Evolutionary conservation across 2,113 vertebrate genomes (phyloP), one percentile per base, ranked within the genome.

Genomic region (Cyprinodon brontotheroides): DNA sequence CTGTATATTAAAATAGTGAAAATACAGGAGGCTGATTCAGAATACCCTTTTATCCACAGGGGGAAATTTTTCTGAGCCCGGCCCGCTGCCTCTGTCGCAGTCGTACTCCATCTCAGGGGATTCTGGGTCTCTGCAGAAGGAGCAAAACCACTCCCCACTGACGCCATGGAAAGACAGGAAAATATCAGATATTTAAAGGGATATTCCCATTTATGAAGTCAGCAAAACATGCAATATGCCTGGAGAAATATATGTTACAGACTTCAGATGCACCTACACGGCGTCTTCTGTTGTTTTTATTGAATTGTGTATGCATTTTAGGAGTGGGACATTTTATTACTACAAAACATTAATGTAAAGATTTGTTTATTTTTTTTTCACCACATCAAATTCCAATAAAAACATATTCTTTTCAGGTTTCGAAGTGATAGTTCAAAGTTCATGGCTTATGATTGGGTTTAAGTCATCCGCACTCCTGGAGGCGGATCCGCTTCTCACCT

Each of bases 71-170:
- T 82, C 90, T 20, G 45, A 91, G 80, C 17, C 64, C 0, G 80
- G 91, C 59, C 72, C 83, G 11, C 82, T 89, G 82, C 91, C 92
- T 10, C 92, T 94, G 83, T 96, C 94, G 41, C 95, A 94, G 82
- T 96, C 93, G 0, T 99, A 98, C 60, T 94, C 94, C 92, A 99
- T 94, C 92, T 99, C 97, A 0, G 98, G 97, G 4, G 93, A 92
- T 20, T 65, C 74, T 40, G 96, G 90, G 72, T 97, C 96, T 37
- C 97, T 93, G 84, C 98, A 99, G 72, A 99, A 95, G 0, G 97
- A 95, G 76, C 98, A 99, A 59, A 97, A 96, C 98, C 98, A 99
- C 66, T 98, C 97, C 7, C 97, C 98, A 5, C 98, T 99, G 92
- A 5, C 74, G 37, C 8, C 8, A 50, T 36, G 69, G 36, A 47